Evolutionary conservation across 2,797 vertebrate species (phyloP), one percentile per base, ranked within the genome.

Genomic region (Caiman crocodilus): DNA sequence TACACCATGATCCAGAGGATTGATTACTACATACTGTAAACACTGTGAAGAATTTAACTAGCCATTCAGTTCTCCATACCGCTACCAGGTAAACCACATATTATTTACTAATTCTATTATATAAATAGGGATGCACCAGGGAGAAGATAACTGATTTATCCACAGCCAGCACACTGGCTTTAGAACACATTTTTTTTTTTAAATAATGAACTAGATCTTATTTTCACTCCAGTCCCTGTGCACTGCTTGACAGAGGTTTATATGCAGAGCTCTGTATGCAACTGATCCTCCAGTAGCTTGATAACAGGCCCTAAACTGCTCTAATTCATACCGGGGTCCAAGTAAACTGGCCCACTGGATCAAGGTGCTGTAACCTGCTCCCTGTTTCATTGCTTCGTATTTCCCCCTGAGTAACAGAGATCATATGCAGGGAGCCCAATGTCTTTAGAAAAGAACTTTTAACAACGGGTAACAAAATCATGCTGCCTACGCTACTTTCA

Each of bases 81-180:
- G 74, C 81, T 89, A 71, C 81, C 82, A 96, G 83, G 88, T 74
- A 83, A 91, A 56, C 2, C 79, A 23, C 84, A 59, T 35, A 25
- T 42, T 90, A 76, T 76, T 92, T 93, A 73, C 89, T 87, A 82
- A 90, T 76, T 55, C 21, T 25, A 63, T 89, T 87, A 93, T 67
- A 71, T 75, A 90, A 84, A 92, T 65, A 71, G 83, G 20, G 94
- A 91, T 93, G 91, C 81, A 82, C 81, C 84, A 59, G 65, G 89
- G 79, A 92, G 76, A 21, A 88, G 81, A 79, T 93, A 97, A 96
- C 79, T 92, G 89, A 92, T 61, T 57, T 88, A 89, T 90, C 85
- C 77, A 90, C 83, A 95, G 94, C 91, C 95, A 71, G 21, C 35
- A 35, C 23, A 35, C 13, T 71, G 35, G 21, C 32, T 14, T 95